Percentiles rank a stretch among this genome's conserved stretches.
phyloP scores from a whole-genome alignment of 2,113 vertebrate genomes.

The Gila orcuttii region DNA sequence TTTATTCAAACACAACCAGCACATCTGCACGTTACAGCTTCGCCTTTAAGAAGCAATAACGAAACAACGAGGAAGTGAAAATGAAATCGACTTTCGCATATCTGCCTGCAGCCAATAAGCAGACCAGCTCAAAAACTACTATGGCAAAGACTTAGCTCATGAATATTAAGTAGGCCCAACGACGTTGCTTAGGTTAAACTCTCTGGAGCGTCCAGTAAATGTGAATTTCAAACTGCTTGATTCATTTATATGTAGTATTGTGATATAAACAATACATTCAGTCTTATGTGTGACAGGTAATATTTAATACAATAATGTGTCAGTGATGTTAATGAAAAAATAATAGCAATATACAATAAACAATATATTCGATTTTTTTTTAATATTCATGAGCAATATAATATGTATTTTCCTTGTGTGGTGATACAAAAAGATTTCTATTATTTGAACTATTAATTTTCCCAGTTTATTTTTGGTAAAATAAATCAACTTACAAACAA shows the following conservation, averaged over 20 bases:
- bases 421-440: background rate
- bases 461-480: no score
- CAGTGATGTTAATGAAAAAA: background rate
- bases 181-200: background rate
- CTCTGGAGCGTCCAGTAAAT: background rate
- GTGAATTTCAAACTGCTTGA: background rate
- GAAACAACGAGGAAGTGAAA: constrained; percentile 84
- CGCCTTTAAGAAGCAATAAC: constrained; percentile 37
- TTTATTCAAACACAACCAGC: background rate
- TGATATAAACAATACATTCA: background rate
- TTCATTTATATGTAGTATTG: background rate
- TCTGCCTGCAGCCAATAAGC: constrained; percentile 65
- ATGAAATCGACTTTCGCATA: constrained; percentile 83
- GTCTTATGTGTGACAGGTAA: background rate
- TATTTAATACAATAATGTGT: background rate
- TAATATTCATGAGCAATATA: background rate
- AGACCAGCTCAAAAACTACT: constrained; percentile 39
- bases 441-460: background rate
- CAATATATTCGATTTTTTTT: background rate
- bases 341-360: background rate
- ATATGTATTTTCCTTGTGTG: background rate
- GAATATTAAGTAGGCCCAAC: background rate
- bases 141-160: background rate
- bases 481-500: no score
- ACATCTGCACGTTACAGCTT: background rate